phyloP scores from a whole-genome alignment of 2,888 invertebrate genomes.

The Conops quadrifasciatus region DNA sequence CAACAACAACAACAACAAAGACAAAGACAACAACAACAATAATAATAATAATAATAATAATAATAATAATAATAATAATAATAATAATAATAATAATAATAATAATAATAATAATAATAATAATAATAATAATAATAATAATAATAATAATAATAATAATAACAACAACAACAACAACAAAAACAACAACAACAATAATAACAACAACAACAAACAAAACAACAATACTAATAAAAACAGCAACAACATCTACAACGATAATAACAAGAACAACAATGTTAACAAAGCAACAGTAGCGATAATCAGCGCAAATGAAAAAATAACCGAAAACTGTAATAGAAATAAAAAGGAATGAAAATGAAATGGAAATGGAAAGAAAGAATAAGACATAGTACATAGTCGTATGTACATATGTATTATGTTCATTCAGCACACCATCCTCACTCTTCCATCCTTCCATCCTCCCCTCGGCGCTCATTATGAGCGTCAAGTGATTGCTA shows the following conservation, averaged over 20 bases:
- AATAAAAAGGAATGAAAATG: too few relatives aligned
- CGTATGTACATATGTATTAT: not conserved
- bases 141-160: not conserved
- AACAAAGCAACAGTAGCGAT: too few relatives aligned
- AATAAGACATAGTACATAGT: too few relatives aligned
- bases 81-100: not conserved
- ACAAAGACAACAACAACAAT: not conserved
- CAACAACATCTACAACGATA: too few relatives aligned
- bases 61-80: not conserved
- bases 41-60: not conserved
- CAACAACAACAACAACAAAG: not conserved
- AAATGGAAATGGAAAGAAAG: too few relatives aligned
- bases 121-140: not conserved
- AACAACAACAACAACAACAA: constrained; percentile 3
- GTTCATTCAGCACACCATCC: not conserved
- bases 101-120: not conserved
- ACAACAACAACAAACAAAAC: constrained; percentile 5
- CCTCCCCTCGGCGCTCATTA: not conserved
- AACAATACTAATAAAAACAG: too few relatives aligned
- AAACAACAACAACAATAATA: not conserved
- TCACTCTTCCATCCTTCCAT: not conserved
- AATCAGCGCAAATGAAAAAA: too few relatives aligned
- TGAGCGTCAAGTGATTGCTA: too few relatives aligned
- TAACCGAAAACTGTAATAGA: too few relatives aligned
- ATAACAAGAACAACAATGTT: too few relatives aligned